phyloP scores from a whole-genome alignment of 2,797 vertebrate genomes.

The Coilia nasus region DNA sequence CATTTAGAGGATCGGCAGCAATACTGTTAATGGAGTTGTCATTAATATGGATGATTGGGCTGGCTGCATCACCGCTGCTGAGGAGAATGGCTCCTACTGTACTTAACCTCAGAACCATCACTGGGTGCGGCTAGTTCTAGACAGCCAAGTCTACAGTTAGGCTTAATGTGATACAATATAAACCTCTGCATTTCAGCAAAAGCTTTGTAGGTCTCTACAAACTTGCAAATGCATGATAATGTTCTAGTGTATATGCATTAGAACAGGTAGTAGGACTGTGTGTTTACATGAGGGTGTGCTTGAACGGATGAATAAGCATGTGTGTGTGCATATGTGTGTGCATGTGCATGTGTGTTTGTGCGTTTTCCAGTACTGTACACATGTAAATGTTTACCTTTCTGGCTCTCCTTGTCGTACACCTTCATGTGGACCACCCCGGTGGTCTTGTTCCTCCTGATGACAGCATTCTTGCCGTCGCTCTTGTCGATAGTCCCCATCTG shows the following conservation, averaged over 20 bases:
- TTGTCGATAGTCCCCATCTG: constrained; percentile 84
- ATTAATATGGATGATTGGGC: constrained; percentile 62
- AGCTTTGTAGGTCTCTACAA: background rate
- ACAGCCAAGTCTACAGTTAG: background rate
- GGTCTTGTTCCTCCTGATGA: constrained; percentile 80
- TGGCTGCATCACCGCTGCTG: background rate
- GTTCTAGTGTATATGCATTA: no score
- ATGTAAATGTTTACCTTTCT: constrained; percentile 72
- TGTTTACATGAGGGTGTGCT: background rate
- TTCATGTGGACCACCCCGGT: constrained; percentile 84
- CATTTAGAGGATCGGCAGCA: constrained; percentile 64
- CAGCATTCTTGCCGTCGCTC: constrained; percentile 78
- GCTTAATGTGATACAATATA: background rate
- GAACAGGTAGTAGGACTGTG: background rate
- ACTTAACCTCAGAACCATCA: background rate
- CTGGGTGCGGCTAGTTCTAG: background rate
- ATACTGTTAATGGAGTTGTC: constrained; percentile 68
- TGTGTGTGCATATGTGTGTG: background rate
- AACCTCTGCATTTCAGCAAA: background rate
- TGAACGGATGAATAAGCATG: background rate
- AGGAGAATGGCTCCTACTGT: background rate
- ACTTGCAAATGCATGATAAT: no score
- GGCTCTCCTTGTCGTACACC: constrained; percentile 81
- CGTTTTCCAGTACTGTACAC: no score
- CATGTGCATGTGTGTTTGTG: background rate